Conservation (phyloP, 1,140 invertebrate genomes). For the Eubasilissa regina region DNA sequence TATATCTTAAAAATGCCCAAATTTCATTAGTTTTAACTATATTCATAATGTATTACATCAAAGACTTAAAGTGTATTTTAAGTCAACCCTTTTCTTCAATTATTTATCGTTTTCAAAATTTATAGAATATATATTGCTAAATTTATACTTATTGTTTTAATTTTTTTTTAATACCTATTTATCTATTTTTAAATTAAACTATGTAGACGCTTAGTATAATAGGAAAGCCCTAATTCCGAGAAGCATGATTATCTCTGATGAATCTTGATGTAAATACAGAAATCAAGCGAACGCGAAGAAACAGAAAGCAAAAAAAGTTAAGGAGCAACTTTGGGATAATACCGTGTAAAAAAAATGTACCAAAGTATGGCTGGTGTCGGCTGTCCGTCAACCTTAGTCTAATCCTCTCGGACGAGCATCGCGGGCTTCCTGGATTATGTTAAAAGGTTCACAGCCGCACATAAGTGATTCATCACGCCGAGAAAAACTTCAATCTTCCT, state of each 20-base stretch:
- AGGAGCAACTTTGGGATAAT: not conserved
- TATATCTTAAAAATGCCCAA: too few relatives aligned
- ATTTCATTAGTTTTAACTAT: too few relatives aligned
- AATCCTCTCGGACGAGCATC: slow-evolving; percentile 4
- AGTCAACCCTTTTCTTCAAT: too few relatives aligned
- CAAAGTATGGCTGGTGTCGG: not conserved
- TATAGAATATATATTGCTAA: too few relatives aligned
- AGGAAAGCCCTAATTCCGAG: not conserved
- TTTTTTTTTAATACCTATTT: too few relatives aligned
- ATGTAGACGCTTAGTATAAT: too few relatives aligned
- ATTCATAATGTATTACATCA: too few relatives aligned
- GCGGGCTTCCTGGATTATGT: not conserved
- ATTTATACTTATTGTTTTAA: too few relatives aligned
- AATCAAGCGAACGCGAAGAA: not conserved
- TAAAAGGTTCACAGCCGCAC: not conserved
- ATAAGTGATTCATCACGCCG: not conserved
- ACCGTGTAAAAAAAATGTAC: not conserved
- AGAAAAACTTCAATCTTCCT: not conserved
- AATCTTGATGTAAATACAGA: not conserved
- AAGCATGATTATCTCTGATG: not conserved
- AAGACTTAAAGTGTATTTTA: too few relatives aligned
- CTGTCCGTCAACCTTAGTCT: not conserved
- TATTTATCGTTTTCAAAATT: too few relatives aligned
- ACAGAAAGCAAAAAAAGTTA: not conserved
- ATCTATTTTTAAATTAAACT: too few relatives aligned